These are phyloP conservation scores for Cassiopea andromeda DNA, from an alignment of 30 jellyfish, hydroid and myxozoan species.

Conservation along the genomic window DNA sequence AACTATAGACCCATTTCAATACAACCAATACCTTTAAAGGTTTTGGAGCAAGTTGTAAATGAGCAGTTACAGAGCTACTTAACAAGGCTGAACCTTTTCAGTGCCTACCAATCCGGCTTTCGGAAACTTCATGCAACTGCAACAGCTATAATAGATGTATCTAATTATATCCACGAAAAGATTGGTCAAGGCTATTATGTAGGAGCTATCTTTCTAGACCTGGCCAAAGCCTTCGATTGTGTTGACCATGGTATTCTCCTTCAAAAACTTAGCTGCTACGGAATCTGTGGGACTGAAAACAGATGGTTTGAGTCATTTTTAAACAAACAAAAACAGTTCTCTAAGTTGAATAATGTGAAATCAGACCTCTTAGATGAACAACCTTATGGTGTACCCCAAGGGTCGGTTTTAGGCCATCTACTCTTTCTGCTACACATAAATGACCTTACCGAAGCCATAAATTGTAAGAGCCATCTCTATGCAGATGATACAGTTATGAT, in stretches of 20 bases:
- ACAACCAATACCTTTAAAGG: slow-evolving; percentile 45
- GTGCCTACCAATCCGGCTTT: slow-evolving; percentile 58
- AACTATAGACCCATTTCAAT: slow-evolving; percentile 53
- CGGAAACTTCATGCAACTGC: slow-evolving; percentile 52
- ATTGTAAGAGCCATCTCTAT: no score
- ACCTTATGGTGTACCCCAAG: no score
- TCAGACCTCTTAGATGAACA: no score
- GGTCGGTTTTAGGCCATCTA: no score
- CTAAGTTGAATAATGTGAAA: no score
- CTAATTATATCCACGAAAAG: slow-evolving; percentile 57
- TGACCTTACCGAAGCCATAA: no score
- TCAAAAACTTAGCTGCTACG: slow-evolving; percentile 57
- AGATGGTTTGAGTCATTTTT: no score
- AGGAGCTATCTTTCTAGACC: slow-evolving; percentile 69
- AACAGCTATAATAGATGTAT: slow-evolving; percentile 60
- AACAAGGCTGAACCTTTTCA: slow-evolving; percentile 22
- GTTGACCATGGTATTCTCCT: slow-evolving; percentile 62
- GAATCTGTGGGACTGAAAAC: slow-evolving; percentile 54
- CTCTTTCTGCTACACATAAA: no score
- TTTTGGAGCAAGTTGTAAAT: slow-evolving; percentile 58
- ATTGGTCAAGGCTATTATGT: slow-evolving; percentile 62
- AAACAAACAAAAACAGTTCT: no score
- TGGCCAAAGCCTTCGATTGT: slow-evolving; percentile 56
- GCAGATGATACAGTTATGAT: no score
- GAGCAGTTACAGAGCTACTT: slow-evolving; percentile 51